Base-by-base conservation (phyloP, 2,888 invertebrate species). In the Tipula confusa region DNA sequence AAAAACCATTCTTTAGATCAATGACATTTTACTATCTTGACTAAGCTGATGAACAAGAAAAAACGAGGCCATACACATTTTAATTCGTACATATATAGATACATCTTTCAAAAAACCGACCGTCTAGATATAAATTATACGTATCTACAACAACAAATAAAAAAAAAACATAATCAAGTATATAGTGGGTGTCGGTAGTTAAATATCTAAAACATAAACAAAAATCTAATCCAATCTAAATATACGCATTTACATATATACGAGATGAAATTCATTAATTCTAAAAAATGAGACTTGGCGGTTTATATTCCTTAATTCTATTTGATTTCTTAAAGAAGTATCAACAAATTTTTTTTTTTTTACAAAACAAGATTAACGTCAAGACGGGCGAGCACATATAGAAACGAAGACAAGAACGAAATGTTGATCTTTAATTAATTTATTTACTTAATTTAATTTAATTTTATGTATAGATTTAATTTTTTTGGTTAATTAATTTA, bases 151-250 rank as follows among this genome's bases (percentile, higher is more conserved):
- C n/a, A n/a, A n/a, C n/a, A n/a, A n/a, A n/a, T n/a, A n/a, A n/a
- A n/a, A 33, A 1, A 4, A 33, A 33, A 33, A 33, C 43, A 15
- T 15, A 43, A 43, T 43, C 43, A 15, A 43, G 48, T 3, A 7
- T n/a, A n/a, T 64, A 64, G 64, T 64, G 64, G 64, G 64, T 64
- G 64, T 64, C 64, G 24, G 64, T 64, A 64, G 64, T 64, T 64
- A 64, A 64, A 64, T n/a, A n/a, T 64, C 1, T 64, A 64, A 43
- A 64, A 64, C 64, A 24, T 24, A 64, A 64, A 64, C 64, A 64
- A 64, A 24, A 64, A 64, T 24, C 64, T 64, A 64, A 64, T 64
- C 64, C 64, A 64, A 64, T 64, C 64, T 64, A 64, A 64, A 64
- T 64, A 64, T 64, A 64, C 64, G 64, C 64, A 64, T 64, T 7